Percentiles rank a stretch among this genome's conserved stretches.
phyloP scores from a whole-genome alignment of 1,140 invertebrate species.

The Dendroctonus ponderosae region DNA sequence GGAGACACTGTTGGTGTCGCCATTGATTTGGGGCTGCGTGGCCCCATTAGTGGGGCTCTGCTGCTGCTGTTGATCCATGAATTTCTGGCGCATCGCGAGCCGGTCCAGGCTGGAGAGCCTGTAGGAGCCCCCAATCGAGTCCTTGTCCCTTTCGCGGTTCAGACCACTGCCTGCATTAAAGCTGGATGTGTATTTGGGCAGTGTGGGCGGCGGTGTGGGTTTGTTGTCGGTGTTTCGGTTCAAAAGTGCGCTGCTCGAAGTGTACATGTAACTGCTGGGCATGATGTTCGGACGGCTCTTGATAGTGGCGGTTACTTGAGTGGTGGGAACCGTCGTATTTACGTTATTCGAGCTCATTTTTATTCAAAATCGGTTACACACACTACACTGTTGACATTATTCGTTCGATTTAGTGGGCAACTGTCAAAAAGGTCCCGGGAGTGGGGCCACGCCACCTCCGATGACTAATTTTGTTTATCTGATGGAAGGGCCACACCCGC shows the following conservation, averaged over 20 bases:
- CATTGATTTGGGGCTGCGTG: slow-evolving; percentile 42
- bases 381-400: slow-evolving; percentile 26
- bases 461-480: slow-evolving; percentile 36
- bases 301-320: slow-evolving; percentile 48
- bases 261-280: slow-evolving; percentile 52
- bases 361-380: slow-evolving; percentile 6
- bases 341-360: slow-evolving; percentile 52
- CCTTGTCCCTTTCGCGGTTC: slow-evolving; percentile 51
- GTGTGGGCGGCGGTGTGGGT: slow-evolving; percentile 59
- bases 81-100: slow-evolving; percentile 63
- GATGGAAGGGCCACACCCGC: slow-evolving; percentile 27
- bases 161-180: slow-evolving; percentile 58
- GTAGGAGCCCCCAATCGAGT: slow-evolving; percentile 59
- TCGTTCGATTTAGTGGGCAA: slow-evolving; percentile 1
- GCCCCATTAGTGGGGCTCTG: slow-evolving; percentile 44
- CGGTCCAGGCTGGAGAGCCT: slow-evolving; percentile 64
- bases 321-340: slow-evolving; percentile 47
- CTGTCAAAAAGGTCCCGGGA: slow-evolving; percentile 11
- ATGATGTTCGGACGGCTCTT: slow-evolving; percentile 51
- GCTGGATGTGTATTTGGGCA: slow-evolving; percentile 62
- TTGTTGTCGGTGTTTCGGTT: slow-evolving; percentile 50
- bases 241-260: slow-evolving; percentile 49
- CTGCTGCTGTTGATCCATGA: slow-evolving; percentile 53
- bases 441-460: slow-evolving; percentile 19
- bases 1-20: slow-evolving; percentile 27